Evolutionary conservation across 2,888 invertebrate species (phyloP).

Genomic region (Ellobium chinense): DNA sequence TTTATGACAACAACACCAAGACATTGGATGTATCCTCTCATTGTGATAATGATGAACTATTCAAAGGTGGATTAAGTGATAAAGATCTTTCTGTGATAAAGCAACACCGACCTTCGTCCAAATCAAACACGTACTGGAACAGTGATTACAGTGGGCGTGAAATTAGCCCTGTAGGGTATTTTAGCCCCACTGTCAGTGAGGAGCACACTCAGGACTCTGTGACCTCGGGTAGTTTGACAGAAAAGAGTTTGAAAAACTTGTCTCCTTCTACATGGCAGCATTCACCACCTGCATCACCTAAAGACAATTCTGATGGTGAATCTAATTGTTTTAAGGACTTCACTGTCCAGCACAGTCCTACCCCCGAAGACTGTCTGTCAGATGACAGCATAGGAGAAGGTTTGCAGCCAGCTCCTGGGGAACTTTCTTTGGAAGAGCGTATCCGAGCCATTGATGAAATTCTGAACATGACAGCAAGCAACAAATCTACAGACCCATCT

Average conservation of each 20-base stretch:
- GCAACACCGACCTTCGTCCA: slow-evolving; percentile 18
- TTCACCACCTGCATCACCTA: slow-evolving; percentile 27
- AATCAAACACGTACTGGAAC: slow-evolving; percentile 24
- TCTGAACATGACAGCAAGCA: slow-evolving; percentile 43
- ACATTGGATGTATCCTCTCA: slow-evolving; percentile 24
- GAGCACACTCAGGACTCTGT: slow-evolving; percentile 48
- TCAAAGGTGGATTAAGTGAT: slow-evolving; percentile 47
- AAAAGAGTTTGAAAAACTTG: slow-evolving; percentile 45
- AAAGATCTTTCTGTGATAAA: slow-evolving; percentile 47
- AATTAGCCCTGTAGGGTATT: slow-evolving; percentile 42
- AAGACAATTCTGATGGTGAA: slow-evolving; percentile 27
- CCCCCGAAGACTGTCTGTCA: slow-evolving; percentile 18
- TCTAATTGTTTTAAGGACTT: slow-evolving; percentile 13
- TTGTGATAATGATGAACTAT: slow-evolving; percentile 39
- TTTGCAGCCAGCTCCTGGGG: slow-evolving; percentile 32
- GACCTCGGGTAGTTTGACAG: slow-evolving; percentile 48
- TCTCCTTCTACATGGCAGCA: slow-evolving; percentile 46
- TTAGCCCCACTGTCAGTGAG: slow-evolving; percentile 49
- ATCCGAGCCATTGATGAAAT: slow-evolving; percentile 89
- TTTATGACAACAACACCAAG: slow-evolving; percentile 5
- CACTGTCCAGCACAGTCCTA: slow-evolving; percentile 11
- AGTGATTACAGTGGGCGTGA: slow-evolving; percentile 20
- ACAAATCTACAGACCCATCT: slow-evolving; percentile 44
- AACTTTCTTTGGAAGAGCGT: slow-evolving; percentile 90
- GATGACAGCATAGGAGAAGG: slow-evolving; percentile 49